A percentile compares a stretch with the other conserved stretches of the same genome.
These are phyloP conservation scores for Leptodactylus fuscus DNA, from an alignment of 2,113 vertebrate species.

Conservation along the genomic window DNA sequence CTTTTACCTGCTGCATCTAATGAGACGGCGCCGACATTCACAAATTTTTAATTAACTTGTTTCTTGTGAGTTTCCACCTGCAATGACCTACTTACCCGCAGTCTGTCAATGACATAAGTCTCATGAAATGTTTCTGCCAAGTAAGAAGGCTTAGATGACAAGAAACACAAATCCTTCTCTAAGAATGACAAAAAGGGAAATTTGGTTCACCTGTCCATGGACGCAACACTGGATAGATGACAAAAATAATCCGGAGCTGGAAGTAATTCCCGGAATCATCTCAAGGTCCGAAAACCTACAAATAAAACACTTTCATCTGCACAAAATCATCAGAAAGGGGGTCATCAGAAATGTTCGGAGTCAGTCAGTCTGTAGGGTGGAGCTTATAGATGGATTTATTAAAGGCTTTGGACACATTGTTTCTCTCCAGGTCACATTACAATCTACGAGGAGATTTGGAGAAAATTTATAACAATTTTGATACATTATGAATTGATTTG, in stretches of 20 bases:
- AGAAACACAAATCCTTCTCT: conserved; percentile 3
- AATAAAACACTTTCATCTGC: too few relatives aligned
- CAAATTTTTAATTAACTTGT: conserved; percentile 26
- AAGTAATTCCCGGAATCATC: too few relatives aligned
- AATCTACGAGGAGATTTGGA: too few relatives aligned
- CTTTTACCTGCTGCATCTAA: background rate
- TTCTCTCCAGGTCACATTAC: too few relatives aligned
- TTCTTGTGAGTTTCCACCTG: conserved; percentile 4
- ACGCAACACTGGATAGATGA: background rate
- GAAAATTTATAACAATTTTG: too few relatives aligned
- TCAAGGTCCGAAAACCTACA: too few relatives aligned
- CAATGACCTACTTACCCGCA: conserved; percentile 32
- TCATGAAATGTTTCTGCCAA: background rate
- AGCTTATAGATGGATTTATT: too few relatives aligned
- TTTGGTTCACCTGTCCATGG: background rate
- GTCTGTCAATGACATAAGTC: background rate
- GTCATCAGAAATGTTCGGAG: too few relatives aligned
- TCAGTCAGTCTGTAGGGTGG: too few relatives aligned
- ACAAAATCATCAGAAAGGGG: too few relatives aligned
- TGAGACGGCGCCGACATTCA: background rate
- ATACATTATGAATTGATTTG: too few relatives aligned
- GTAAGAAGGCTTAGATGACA: background rate
- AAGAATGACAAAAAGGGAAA: background rate
- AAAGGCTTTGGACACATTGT: too few relatives aligned
- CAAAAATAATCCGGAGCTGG: background rate